Percentiles rank a stretch among this genome's conserved stretches.
phyloP scores from a whole-genome alignment of 2,797 vertebrate genomes.

The Alouatta caraya region DNA sequence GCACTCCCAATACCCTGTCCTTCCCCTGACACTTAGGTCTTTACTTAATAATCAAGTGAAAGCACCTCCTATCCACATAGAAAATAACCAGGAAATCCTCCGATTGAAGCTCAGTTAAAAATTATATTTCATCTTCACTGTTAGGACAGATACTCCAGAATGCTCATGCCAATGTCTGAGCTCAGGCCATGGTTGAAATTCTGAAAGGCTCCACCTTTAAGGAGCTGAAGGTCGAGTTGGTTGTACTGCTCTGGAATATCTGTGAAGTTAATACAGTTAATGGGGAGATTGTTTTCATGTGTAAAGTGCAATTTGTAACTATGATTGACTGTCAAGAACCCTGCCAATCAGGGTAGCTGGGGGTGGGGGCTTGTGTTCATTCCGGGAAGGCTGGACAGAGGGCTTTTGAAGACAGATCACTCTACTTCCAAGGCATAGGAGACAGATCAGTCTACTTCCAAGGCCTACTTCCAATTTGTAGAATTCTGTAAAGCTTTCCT shows the following conservation, averaged over 20 bases:
- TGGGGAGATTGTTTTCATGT: neutral
- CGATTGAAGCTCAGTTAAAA: neutral
- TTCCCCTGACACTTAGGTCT: neutral
- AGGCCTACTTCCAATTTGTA: too few relatives aligned
- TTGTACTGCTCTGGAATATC: neutral
- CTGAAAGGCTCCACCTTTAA: neutral
- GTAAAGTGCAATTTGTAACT: neutral
- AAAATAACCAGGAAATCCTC: neutral
- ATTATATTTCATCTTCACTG: neutral
- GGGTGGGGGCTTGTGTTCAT: neutral
- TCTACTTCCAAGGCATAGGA: neutral
- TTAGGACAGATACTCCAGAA: neutral
- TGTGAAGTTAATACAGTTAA: conserved; percentile 1
- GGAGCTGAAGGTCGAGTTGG: neutral
- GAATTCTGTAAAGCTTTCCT: neutral
- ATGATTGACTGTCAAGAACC: neutral
- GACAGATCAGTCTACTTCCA: neutral
- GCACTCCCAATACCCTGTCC: neutral
- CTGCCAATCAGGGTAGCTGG: neutral
- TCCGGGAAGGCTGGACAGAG: neutral
- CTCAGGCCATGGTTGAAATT: neutral
- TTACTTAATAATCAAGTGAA: conserved; percentile 5
- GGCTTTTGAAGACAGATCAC: neutral
- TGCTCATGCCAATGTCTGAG: neutral
- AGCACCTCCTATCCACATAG: neutral